Base-by-base conservation (phyloP, 2,797 vertebrate species). In the Malacoctenus gilli region DNA sequence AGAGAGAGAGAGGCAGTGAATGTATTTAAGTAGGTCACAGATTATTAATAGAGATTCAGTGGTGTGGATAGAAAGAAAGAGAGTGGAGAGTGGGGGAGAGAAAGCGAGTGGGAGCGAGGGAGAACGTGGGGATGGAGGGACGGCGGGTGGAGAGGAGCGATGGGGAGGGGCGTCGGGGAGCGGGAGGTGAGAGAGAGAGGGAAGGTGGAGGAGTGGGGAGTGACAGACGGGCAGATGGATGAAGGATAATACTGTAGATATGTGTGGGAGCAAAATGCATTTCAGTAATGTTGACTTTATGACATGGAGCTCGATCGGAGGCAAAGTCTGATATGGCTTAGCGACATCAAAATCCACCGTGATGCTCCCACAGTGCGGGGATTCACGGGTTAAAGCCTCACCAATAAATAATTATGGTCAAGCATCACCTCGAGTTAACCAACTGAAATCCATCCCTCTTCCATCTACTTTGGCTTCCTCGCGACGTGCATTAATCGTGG, bases 11-110 rank as follows among this genome's bases (percentile, higher is more conserved):
- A 72, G 78, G 85, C 82, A 87, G 84, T 84, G 87, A 91, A 88
- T 90, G 92, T 89, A 88, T 91, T 92, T 90, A 92, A 91, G 87
- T 92, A 92, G 92, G 91, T 92, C 92, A 93, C 89, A 89, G 90
- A 91, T 92, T 93, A 93, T 92, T 92, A 92, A 91, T 92, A 92
- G 92, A 90, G 91, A 91, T 91, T 85, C 89, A 91, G 85, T 86
- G 86, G 86, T 75, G 84, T 89, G 89, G 90, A 90, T 85, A 81
- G 89, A 91, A 89, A 88, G 88, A 83, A 86, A 80, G 71, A 75
- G 41, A 9, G 60, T 55, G 64, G 74, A 23, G 67, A 55, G 68
- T 12, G 54, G 46, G 73, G 65, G 72, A 62, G 76, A 72, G 78
- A 70, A 60, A 60, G 30, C 37, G 61, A 64, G 70, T 52, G 63